Evolutionary conservation across 2,797 vertebrate genomes (phyloP).

Genomic region (Argentina silus): DNA sequence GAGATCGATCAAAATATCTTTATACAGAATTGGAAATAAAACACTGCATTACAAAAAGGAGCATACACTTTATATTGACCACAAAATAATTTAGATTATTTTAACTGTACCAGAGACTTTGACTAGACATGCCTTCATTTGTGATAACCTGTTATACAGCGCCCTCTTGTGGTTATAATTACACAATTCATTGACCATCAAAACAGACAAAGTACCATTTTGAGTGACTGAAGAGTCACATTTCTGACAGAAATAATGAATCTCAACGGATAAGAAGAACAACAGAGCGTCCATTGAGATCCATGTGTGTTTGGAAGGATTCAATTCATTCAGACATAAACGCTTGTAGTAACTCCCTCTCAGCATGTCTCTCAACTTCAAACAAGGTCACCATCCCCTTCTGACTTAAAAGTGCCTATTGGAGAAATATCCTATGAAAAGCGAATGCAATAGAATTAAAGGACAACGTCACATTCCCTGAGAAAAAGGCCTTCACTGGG

Average conservation of each 20-base stretch:
- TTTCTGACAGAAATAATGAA: background rate
- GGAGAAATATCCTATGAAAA: background rate
- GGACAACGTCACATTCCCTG: background rate
- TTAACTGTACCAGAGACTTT: background rate
- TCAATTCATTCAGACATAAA: background rate
- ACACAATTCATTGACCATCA: conserved; percentile 25
- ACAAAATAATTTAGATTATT: conserved; percentile 28
- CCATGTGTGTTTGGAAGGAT: conserved; percentile 16
- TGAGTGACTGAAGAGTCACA: background rate
- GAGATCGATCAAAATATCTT: conserved; percentile 21
- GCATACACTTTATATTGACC: conserved; percentile 46
- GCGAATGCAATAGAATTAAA: background rate
- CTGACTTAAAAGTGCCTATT: background rate
- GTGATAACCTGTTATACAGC: conserved; percentile 49
- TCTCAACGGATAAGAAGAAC: background rate
- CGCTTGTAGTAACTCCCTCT: background rate
- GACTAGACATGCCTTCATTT: background rate
- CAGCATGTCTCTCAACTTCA: no score
- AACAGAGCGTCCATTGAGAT: conserved; percentile 1
- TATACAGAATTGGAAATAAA: conserved; percentile 4
- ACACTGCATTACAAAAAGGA: background rate
- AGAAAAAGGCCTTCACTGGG: background rate
- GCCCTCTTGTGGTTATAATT: conserved; percentile 66
- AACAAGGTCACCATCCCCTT: no score
- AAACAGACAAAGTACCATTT: background rate